phyloP scores from a whole-genome alignment of 2,797 vertebrate genomes.

The Rhinoraja longicauda region DNA sequence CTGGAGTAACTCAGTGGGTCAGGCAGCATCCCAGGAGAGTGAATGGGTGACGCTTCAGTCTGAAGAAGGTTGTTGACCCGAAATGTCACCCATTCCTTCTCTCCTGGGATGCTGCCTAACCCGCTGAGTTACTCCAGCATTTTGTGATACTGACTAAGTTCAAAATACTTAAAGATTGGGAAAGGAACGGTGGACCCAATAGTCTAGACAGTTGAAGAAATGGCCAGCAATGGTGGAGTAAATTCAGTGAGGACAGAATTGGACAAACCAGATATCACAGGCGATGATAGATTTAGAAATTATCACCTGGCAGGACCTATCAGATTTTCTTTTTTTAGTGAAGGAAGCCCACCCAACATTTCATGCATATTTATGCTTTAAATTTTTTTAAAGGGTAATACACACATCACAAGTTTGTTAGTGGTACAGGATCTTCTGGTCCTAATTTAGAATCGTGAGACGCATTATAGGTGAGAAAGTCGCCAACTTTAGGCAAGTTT shows the following conservation, averaged over 20 bases:
- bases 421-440: not conserved
- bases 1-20: too few species aligned
- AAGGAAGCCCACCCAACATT: not conserved
- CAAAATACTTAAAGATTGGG: too few species aligned
- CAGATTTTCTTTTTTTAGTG: not conserved
- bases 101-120: too few species aligned
- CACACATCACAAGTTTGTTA: not conserved
- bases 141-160: too few species aligned
- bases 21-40: too few species aligned
- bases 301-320: not conserved
- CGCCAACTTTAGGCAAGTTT: not conserved
- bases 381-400: not conserved
- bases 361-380: not conserved
- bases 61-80: too few species aligned
- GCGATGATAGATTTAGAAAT: not conserved
- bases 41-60: too few species aligned
- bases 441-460: not conserved
- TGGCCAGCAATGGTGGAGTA: not conserved
- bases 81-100: too few species aligned
- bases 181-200: not conserved
- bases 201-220: not conserved
- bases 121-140: too few species aligned
- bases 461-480: not conserved
- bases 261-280: not conserved
- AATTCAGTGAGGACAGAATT: not conserved